Base-by-base conservation (phyloP, 2,888 invertebrate genomes). In the Elmis aenea region DNA sequence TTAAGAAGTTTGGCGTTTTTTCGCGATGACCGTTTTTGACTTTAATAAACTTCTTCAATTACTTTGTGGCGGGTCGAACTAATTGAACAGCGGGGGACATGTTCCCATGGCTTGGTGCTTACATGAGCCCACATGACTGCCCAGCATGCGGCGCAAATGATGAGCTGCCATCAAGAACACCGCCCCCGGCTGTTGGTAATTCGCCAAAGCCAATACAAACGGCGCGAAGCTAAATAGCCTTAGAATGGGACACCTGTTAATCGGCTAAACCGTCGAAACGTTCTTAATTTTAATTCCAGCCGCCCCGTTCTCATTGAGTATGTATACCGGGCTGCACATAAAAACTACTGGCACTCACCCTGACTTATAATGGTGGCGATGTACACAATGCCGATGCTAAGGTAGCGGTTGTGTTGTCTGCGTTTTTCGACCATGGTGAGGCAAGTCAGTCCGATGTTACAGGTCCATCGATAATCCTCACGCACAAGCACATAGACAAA, bases 361-460 rank as follows among this genome's bases (percentile, higher is more conserved):
- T 77, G 76, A 56, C 75, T 76, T 56, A 77, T 74, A 50, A 77
- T 75, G 23, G 76, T 77, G 48, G 75, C 73, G 58, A 77, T 73
- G 52, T 77, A 77, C 47, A 77, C 69, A 56, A 76, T 62, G 66
- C 73, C 76, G 58, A 77, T 75, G 42, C 73, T 71, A 50, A 77
- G 64, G 48, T 63, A 65, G 60, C 73, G 61, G 49, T 61, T 63
- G 36, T 61, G 61, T 45, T 59, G 58, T 51, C 59, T 62, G 30
- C 61, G 50, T 46, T 59, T 62, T 42, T 54, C 43, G 11, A 45
- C 49, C 55, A 55, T 51, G 26, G 33, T 42, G 31, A 25, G 20
- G 21, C n/a, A 29, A 34, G 18, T 6, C 5, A 36, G 21, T 10
- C 30, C 15, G 30, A 26, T 33, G 27, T 25, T 39, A 43, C 14